Conservation (phyloP, 1,140 invertebrate genomes). For the Lasaia peninsularis region DNA sequence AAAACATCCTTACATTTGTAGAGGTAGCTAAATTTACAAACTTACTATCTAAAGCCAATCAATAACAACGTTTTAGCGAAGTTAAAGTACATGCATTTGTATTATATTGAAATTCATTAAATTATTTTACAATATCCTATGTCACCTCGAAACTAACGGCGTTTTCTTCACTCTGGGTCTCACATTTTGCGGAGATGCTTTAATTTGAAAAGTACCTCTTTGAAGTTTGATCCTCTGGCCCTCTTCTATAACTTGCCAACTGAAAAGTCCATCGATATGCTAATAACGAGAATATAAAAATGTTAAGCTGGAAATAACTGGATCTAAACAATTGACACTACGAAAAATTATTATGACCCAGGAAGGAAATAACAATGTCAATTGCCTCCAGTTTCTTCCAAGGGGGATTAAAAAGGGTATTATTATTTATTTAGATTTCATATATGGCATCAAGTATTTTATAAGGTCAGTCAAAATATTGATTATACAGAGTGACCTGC, state of each 20-base stretch:
- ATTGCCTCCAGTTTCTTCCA: slow-evolving; percentile 32
- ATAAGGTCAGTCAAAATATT: slow-evolving; percentile 11
- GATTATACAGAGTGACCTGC: not conserved
- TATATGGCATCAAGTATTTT: slow-evolving; percentile 48
- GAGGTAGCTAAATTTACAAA: slow-evolving; percentile 58
- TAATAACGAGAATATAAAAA: slow-evolving; percentile 47
- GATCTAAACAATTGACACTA: not conserved
- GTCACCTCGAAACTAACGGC: slow-evolving; percentile 63
- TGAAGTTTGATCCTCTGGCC: slow-evolving; percentile 26
- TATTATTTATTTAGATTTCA: slow-evolving; percentile 31
- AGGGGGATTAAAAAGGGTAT: slow-evolving; percentile 37
- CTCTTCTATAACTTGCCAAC: slow-evolving; percentile 42
- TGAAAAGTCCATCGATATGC: slow-evolving; percentile 73
- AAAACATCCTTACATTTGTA: slow-evolving; percentile 50
- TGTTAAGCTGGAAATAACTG: slow-evolving; percentile 22
- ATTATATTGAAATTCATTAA: slow-evolving; percentile 33
- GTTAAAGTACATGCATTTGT: slow-evolving; percentile 53
- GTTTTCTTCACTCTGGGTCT: slow-evolving; percentile 21
- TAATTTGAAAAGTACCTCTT: slow-evolving; percentile 72
- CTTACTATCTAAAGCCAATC: slow-evolving; percentile 42
- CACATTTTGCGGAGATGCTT: slow-evolving; percentile 40
- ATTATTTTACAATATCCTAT: slow-evolving; percentile 51
- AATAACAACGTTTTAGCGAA: slow-evolving; percentile 42
- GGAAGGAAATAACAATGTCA: slow-evolving; percentile 22
- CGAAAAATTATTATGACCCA: too few relatives aligned